Percentiles rank a stretch among this genome's conserved stretches.
These are phyloP conservation scores for Myotis planiceps DNA, from an alignment of 2,797 vertebrate genomes.

Conservation along the genomic window DNA sequence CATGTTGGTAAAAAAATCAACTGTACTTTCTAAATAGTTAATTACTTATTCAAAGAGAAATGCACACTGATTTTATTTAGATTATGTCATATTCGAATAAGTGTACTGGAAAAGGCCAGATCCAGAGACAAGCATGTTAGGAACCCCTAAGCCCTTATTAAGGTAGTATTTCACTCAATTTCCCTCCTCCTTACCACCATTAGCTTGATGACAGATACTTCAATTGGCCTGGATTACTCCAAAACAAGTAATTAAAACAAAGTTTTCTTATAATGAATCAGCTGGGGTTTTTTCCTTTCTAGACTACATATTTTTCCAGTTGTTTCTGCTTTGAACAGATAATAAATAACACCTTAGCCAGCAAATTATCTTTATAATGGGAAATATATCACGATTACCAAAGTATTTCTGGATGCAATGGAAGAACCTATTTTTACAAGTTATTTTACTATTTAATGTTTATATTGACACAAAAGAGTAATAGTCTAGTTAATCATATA, in stretches of 20 bases:
- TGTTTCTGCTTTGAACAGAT: neutral
- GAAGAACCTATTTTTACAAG: neutral
- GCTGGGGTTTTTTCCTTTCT: neutral
- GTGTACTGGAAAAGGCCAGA: neutral
- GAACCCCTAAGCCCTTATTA: neutral
- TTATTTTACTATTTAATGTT: neutral
- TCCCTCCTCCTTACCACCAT: neutral
- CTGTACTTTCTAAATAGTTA: neutral
- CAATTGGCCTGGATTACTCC: neutral
- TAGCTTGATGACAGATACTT: neutral
- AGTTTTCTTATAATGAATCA: neutral
- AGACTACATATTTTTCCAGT: neutral
- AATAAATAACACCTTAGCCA: neutral
- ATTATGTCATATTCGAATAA: neutral
- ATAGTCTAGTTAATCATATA: neutral
- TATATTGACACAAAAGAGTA: neutral
- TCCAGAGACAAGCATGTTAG: neutral
- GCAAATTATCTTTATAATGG: neutral
- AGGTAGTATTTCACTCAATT: neutral
- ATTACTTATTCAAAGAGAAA: neutral
- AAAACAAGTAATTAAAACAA: neutral
- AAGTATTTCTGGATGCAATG: neutral
- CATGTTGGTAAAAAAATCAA: neutral
- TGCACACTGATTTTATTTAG: neutral
- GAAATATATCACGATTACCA: neutral